phyloP scores from a whole-genome alignment of 2,797 vertebrate species.

The Cuniculus paca region DNA sequence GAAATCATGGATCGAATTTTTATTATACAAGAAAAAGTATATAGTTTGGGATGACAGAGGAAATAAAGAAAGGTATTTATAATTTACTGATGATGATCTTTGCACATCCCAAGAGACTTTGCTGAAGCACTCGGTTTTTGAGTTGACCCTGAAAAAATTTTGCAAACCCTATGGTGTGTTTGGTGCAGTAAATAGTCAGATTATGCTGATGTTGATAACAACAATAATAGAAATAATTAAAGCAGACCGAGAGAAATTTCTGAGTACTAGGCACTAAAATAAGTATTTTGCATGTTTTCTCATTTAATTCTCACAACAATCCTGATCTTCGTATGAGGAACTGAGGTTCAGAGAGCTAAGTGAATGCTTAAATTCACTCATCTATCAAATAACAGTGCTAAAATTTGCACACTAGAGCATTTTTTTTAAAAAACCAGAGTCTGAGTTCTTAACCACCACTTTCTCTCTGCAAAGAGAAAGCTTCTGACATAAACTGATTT shows the following conservation, averaged over 20 bases:
- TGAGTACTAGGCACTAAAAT: background rate
- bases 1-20: conserved; percentile 34
- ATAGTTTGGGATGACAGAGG: background rate
- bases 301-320: background rate
- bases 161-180: background rate
- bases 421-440: background rate
- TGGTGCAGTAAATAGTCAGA: background rate
- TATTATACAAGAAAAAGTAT: background rate
- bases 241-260: background rate
- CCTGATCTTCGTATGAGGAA: background rate
- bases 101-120: background rate
- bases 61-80: conserved; percentile 13
- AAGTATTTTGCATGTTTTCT: background rate
- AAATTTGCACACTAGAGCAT: background rate
- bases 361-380: background rate
- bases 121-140: background rate
- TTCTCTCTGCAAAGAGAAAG: conserved; percentile 27
- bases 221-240: background rate
- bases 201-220: background rate
- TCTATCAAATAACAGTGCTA: background rate
- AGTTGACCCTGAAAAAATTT: background rate
- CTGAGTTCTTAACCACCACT: background rate
- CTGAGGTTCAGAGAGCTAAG: background rate
- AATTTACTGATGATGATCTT: background rate
- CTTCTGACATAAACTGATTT: conserved; percentile 25